Percentiles rank a stretch among this genome's conserved stretches.
Conservation (phyloP, 2,888 invertebrate species). For the Laothoe populi region DNA sequence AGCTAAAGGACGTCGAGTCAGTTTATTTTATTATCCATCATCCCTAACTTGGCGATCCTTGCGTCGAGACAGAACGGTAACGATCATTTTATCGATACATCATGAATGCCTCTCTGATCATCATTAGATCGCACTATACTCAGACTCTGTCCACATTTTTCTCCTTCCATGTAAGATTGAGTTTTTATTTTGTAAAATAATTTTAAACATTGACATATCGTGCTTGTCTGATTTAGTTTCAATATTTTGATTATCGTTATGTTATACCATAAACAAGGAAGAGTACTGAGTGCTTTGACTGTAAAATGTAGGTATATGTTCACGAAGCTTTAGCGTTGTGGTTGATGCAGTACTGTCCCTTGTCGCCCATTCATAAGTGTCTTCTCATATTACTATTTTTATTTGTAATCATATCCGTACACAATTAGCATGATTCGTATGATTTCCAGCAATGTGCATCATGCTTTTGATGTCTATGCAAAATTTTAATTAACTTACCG, state of each 20-base stretch:
- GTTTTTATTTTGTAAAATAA: constrained; percentile 61
- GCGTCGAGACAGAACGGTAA: constrained; percentile 82
- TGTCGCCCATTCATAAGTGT: constrained; percentile 54
- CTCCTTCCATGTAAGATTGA: constrained; percentile 67
- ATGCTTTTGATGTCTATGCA: constrained; percentile 83
- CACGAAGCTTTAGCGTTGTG: constrained; percentile 21
- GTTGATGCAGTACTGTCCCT: constrained; percentile 67
- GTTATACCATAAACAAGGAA: constrained; percentile 62
- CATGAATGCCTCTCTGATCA: constrained; percentile 84
- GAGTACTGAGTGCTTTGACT: constrained; percentile 54
- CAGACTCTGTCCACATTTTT: constrained; percentile 75
- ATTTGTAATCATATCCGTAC: constrained; percentile 64
- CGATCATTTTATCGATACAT: constrained; percentile 82
- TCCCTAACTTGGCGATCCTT: constrained; percentile 76
- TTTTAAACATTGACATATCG: constrained; percentile 61
- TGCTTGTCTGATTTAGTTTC: constrained; percentile 72
- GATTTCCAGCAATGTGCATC: constrained; percentile 76
- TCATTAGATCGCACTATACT: constrained; percentile 78
- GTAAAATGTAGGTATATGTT: constrained; percentile 26
- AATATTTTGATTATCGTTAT: constrained; percentile 58
- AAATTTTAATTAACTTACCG: constrained; percentile 51
- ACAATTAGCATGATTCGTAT: constrained; percentile 77
- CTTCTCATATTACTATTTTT: constrained; percentile 56
- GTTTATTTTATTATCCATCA: constrained; percentile 73
- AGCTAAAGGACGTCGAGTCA: constrained; percentile 68